Evolutionary conservation across 2,888 invertebrate species (phyloP).

Genomic region (Diploptera punctata): DNA sequence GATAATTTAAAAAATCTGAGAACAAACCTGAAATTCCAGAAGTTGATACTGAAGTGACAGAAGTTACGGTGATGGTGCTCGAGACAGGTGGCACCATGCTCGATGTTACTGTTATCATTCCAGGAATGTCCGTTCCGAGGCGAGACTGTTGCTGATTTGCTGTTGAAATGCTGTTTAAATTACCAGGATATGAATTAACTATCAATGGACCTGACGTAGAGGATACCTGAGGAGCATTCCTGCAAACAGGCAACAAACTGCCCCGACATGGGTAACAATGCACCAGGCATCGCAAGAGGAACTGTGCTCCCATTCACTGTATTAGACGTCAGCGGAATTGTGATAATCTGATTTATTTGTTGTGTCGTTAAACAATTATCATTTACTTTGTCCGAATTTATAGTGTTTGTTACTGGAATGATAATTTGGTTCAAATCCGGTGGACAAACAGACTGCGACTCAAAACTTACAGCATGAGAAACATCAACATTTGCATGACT

Average conservation of each 20-base stretch:
- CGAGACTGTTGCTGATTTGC: neutral
- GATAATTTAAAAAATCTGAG: too few relatives aligned
- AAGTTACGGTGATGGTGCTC: neutral
- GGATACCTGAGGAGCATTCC: neutral
- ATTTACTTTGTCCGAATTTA: neutral
- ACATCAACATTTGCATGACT: neutral
- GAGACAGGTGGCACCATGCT: neutral
- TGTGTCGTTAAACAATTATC: neutral
- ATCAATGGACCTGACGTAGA: neutral
- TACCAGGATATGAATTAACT: neutral
- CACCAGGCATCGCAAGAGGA: constrained; percentile 24
- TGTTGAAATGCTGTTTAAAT: neutral
- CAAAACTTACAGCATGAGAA: neutral
- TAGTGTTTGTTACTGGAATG: constrained; percentile 4
- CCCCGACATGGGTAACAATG: neutral
- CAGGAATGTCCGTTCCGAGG: neutral
- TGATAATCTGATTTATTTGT: constrained; percentile 35
- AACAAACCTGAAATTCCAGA: neutral
- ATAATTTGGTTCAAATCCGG: constrained; percentile 9
- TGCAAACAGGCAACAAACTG: neutral
- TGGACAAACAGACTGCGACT: neutral
- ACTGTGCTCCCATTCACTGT: constrained; percentile 23
- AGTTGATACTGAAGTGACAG: neutral
- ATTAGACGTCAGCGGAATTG: constrained; percentile 29
- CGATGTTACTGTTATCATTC: neutral